A percentile compares a stretch with the other conserved stretches of the same genome.
Conservation (phyloP, 1,140 invertebrate genomes). For the Nephila pilipes region DNA sequence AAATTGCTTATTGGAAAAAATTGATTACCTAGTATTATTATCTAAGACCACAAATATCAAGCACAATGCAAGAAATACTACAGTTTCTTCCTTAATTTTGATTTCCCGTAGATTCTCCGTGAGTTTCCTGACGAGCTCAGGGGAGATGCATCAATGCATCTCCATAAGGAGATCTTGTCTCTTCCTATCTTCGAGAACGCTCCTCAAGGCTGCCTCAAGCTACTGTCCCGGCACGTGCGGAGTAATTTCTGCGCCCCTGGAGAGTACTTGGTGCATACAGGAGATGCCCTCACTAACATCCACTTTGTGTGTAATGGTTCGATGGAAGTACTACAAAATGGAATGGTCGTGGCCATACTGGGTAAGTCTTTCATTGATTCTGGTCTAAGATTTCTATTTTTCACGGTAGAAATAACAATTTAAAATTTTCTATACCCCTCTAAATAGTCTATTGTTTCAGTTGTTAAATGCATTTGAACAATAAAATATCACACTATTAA, state of each 20-base stretch:
- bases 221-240: constrained; percentile 93
- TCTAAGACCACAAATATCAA: too few relatives aligned
- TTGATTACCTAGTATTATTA: too few relatives aligned
- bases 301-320: constrained; percentile 98
- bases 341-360: constrained; percentile 98
- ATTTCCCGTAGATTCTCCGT: constrained; percentile 89
- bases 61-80: too few relatives aligned
- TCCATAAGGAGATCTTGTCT: constrained; percentile 96
- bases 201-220: constrained; percentile 92
- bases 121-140: constrained; percentile 97
- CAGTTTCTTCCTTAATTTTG: too few relatives aligned
- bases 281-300: constrained; percentile 96
- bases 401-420: too few relatives aligned
- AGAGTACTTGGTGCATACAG: constrained; percentile 97
- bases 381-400: too few relatives aligned
- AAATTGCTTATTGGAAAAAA: too few relatives aligned
- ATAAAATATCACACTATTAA: too few relatives aligned
- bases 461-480: too few relatives aligned
- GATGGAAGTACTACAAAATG: constrained; percentile 98
- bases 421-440: too few relatives aligned
- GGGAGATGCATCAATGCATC: constrained; percentile 96
- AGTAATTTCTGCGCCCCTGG: constrained; percentile 97
- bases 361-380: constrained; percentile 84
- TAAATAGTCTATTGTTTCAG: too few relatives aligned
- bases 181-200: constrained; percentile 96